A percentile compares a stretch with the other conserved stretches of the same genome.
phyloP scores from a whole-genome alignment of 2,888 invertebrate species.

The Morpho achilles region DNA sequence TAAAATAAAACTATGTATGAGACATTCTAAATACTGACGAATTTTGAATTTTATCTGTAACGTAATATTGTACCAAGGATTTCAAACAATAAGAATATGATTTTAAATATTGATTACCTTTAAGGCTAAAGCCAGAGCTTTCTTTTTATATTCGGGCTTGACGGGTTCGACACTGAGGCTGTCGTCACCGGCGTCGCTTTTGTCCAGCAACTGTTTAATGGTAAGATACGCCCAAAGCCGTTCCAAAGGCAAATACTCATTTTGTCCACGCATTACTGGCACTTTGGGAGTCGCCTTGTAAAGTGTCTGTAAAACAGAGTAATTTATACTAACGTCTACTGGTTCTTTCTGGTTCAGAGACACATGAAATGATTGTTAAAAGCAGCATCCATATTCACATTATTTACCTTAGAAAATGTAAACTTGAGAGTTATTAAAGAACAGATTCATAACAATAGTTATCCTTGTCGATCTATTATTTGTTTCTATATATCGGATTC shows the following conservation, averaged over 20 bases:
- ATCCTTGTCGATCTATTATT: neutral
- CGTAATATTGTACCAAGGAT: no score
- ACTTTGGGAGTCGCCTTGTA: conserved; percentile 47
- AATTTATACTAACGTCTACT: no score
- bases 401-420: neutral
- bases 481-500: neutral
- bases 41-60: no score
- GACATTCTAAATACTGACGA: no score
- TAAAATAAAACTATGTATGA: no score
- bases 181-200: conserved; percentile 51
- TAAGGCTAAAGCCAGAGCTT: conserved; percentile 62
- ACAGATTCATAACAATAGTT: neutral
- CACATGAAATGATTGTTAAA: neutral
- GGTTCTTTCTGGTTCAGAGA: neutral
- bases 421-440: neutral
- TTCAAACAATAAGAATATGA: no score
- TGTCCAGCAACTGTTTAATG: conserved; percentile 81
- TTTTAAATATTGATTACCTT: neutral
- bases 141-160: conserved; percentile 68
- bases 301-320: conserved; percentile 40
- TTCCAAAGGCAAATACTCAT: conserved; percentile 61
- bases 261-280: conserved; percentile 38
- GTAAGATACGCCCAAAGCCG: conserved; percentile 83
- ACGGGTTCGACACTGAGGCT: conserved; percentile 50
- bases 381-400: neutral